Evolutionary conservation across 2,797 vertebrate genomes (phyloP).

Genomic region (Pangasius macronema): DNA sequence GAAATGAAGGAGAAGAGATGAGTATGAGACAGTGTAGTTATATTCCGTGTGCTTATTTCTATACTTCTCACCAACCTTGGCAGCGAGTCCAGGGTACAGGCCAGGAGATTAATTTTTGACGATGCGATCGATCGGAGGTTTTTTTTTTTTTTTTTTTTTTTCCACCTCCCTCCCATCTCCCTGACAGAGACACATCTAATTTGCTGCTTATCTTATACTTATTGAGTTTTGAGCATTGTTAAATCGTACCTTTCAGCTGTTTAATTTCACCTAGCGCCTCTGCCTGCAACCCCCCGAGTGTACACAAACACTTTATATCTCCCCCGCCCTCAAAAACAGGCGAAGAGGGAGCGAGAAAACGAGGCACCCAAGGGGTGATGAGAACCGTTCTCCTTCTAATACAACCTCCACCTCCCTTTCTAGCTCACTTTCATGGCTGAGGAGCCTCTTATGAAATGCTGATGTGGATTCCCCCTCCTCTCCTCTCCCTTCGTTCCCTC

Average conservation of each 20-base stretch:
- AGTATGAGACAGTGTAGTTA: slow-evolving; percentile 39
- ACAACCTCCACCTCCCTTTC: slow-evolving; percentile 57
- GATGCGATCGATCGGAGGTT: slow-evolving; percentile 82
- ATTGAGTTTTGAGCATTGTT: slow-evolving; percentile 91
- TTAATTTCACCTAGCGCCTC: slow-evolving; percentile 82
- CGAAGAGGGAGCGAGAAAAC: slow-evolving; percentile 37
- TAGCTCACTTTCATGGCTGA: slow-evolving; percentile 65
- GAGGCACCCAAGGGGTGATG: slow-evolving; percentile 63
- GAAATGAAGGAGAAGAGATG: slow-evolving; percentile 46
- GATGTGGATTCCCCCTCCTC: slow-evolving; percentile 74
- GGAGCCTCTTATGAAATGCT: slow-evolving; percentile 87
- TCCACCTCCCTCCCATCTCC: slow-evolving; percentile 64
- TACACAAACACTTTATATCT: slow-evolving; percentile 78
- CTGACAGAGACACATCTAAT: slow-evolving; percentile 87
- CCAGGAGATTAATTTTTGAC: slow-evolving; percentile 89
- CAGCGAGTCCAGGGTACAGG: slow-evolving; percentile 80
- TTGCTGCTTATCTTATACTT: slow-evolving; percentile 91
- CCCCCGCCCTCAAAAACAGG: slow-evolving; percentile 47
- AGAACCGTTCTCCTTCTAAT: slow-evolving; percentile 65
- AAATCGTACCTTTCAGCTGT: slow-evolving; percentile 92
- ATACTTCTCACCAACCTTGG: slow-evolving; percentile 79
- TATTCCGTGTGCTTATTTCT: slow-evolving; percentile 74
- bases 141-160: slow-evolving; percentile 71
- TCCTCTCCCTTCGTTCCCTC: slow-evolving; percentile 18
- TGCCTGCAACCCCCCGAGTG: slow-evolving; percentile 77